Conservation (phyloP, 2,113 vertebrate genomes). For the Leucoraja erinaceus region DNA sequence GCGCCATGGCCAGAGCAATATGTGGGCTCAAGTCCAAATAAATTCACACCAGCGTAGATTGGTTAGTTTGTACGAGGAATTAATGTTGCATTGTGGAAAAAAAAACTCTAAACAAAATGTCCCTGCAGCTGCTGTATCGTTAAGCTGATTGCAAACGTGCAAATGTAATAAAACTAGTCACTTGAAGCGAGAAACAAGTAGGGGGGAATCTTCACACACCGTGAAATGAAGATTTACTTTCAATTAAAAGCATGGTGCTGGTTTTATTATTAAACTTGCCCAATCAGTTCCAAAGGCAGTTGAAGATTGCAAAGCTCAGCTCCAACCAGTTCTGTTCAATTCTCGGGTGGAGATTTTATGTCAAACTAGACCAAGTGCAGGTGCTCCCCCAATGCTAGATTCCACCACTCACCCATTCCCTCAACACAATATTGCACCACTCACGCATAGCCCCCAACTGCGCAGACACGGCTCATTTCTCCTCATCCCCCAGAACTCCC, state of each 20-base stretch:
- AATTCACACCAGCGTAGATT: neutral
- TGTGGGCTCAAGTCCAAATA: neutral
- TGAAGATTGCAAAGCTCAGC: neutral
- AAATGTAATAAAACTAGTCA: neutral
- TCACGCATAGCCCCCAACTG: no score
- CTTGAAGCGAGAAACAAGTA: neutral
- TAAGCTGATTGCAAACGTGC: neutral
- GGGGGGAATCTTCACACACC: neutral
- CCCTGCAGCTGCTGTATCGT: neutral
- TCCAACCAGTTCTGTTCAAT: neutral
- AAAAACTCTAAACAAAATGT: neutral
- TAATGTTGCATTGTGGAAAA: neutral
- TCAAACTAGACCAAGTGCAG: neutral
- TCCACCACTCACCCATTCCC: no score
- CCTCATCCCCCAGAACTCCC: no score
- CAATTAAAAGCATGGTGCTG: neutral
- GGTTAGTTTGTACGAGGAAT: neutral
- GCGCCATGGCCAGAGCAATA: neutral
- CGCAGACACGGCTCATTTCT: no score
- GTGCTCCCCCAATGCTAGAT: no score
- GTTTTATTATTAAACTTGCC: neutral
- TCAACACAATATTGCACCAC: no score
- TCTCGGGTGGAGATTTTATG: no score
- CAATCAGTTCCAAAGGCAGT: neutral
- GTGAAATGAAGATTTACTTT: neutral